These are phyloP conservation scores for Psix sp. DNA, from an alignment of 1,140 invertebrate genomes.

Conservation along the genomic window DNA sequence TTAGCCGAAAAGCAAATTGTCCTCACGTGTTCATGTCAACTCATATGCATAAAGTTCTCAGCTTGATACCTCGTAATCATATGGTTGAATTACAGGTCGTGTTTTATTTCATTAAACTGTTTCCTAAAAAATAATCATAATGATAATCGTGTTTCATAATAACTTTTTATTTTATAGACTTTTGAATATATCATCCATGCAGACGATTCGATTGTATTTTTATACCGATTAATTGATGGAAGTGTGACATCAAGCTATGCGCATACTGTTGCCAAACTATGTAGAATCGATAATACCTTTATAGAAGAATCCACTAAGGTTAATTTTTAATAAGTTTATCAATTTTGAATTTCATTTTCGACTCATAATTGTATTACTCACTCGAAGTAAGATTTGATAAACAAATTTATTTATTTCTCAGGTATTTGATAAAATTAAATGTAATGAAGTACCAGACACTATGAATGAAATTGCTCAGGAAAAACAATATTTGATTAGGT, in stretches of 20 bases:
- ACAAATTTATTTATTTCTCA: slow-evolving; percentile 2
- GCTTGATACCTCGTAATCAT: slow-evolving; percentile 76
- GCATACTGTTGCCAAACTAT: slow-evolving; percentile 48
- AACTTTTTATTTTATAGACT: slow-evolving; percentile 28
- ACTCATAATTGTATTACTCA: neutral
- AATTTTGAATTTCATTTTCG: neutral
- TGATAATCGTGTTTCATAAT: too few species aligned
- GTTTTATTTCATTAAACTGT: neutral
- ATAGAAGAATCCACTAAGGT: slow-evolving; percentile 36
- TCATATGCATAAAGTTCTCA: slow-evolving; percentile 83
- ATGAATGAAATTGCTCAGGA: slow-evolving; percentile 2
- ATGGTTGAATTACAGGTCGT: slow-evolving; percentile 76
- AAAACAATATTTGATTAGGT: slow-evolving; percentile 17
- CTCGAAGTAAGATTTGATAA: neutral
- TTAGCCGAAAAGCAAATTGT: slow-evolving; percentile 77
- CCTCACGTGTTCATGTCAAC: slow-evolving; percentile 88
- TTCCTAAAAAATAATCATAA: neutral
- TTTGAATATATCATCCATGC: slow-evolving; percentile 46
- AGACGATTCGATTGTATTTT: slow-evolving; percentile 39
- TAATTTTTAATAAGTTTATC: neutral
- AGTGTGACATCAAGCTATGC: slow-evolving; percentile 45
- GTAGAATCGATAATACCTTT: slow-evolving; percentile 19
- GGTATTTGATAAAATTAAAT: slow-evolving; percentile 24
- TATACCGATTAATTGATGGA: slow-evolving; percentile 43
- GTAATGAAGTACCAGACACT: slow-evolving; percentile 9